Conservation (phyloP, 2,888 invertebrate species). For the Frankliniella fusca region DNA sequence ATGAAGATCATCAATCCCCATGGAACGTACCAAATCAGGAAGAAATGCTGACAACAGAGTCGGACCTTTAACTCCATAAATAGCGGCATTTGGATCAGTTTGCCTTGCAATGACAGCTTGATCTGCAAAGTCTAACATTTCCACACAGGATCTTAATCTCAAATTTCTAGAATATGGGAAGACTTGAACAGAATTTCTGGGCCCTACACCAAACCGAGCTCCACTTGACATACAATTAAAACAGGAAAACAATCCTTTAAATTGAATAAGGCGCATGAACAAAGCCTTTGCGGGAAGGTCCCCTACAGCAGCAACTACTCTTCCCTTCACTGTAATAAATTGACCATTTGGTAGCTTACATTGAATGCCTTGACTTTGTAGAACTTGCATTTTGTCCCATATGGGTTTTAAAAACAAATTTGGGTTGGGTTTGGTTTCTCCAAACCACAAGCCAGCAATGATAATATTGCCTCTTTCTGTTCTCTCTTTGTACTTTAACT, state of each 20-base stretch:
- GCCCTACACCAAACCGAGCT: neutral
- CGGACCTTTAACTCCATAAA: neutral
- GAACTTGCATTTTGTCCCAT: too few species aligned
- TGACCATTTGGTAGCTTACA: neutral
- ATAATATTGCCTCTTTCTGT: slow-evolving; percentile 32
- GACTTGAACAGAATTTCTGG: neutral
- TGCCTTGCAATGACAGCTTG: neutral
- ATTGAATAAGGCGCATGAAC: slow-evolving; percentile 10
- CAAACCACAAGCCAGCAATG: slow-evolving; percentile 30
- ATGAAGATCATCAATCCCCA: slow-evolving; percentile 28
- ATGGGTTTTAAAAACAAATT: slow-evolving; percentile 29
- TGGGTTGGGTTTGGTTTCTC: neutral
- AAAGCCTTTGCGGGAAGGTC: slow-evolving; percentile 30
- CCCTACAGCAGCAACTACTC: neutral
- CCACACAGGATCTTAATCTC: neutral
- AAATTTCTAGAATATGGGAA: neutral
- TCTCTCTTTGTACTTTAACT: too few species aligned
- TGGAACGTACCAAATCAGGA: slow-evolving; percentile 27
- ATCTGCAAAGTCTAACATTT: neutral
- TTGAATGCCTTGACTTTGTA: neutral
- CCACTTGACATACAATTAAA: slow-evolving; percentile 4
- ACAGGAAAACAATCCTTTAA: slow-evolving; percentile 30
- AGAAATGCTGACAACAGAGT: neutral
- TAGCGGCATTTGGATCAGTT: neutral
- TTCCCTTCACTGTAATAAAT: neutral